Conservation (phyloP, 2,797 vertebrate species). For the Lophotriccus pileatus region DNA sequence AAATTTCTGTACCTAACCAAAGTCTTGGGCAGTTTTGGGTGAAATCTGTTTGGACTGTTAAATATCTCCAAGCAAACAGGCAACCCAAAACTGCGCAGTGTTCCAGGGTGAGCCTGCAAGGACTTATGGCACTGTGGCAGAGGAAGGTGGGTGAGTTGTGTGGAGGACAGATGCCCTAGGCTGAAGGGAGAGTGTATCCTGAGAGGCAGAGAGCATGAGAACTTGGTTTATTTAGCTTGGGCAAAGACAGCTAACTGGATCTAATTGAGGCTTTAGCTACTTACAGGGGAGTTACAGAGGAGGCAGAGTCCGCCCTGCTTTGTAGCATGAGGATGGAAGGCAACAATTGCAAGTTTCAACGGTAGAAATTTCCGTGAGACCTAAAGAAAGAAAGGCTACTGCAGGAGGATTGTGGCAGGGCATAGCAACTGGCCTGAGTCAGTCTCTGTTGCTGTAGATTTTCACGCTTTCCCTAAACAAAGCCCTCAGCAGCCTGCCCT, state of each 20-base stretch:
- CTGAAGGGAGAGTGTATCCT: not conserved
- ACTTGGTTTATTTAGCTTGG: not conserved
- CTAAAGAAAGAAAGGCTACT: not conserved
- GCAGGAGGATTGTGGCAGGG: not conserved
- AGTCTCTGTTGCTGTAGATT: not conserved
- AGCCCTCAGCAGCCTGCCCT: not conserved
- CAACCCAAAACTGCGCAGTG: not conserved
- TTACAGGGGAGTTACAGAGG: not conserved
- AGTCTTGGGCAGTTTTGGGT: not conserved
- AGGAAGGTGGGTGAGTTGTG: not conserved
- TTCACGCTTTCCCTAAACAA: not conserved
- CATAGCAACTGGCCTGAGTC: not conserved
- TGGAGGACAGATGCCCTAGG: rapidly evolving
- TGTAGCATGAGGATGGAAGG: not conserved
- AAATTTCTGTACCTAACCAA: not conserved
- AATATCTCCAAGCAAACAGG: not conserved
- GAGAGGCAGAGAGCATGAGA: not conserved
- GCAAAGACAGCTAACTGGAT: not conserved
- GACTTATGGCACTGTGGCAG: not conserved
- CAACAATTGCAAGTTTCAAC: not conserved
- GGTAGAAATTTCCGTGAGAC: not conserved
- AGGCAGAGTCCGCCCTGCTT: not conserved
- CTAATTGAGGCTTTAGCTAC: not conserved
- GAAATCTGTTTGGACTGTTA: not conserved
- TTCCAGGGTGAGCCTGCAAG: not conserved